phyloP scores from a whole-genome alignment of 2,113 vertebrate genomes.

The Zosterops borbonicus region DNA sequence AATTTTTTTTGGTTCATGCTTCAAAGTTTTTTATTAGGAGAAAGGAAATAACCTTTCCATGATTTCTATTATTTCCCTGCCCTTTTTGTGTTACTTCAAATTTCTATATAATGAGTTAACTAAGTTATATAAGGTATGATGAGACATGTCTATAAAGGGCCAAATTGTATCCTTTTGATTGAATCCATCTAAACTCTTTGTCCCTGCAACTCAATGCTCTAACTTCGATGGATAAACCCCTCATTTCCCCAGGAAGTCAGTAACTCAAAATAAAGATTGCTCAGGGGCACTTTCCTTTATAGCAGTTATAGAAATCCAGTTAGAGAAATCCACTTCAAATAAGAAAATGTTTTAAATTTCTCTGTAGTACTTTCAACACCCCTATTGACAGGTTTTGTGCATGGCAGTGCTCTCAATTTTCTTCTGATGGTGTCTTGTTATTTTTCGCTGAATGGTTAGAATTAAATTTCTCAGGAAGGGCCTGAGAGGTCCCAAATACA shows the following conservation, averaged over 20 bases:
- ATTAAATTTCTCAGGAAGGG: neutral
- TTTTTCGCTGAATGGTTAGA: neutral
- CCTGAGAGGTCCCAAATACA: neutral
- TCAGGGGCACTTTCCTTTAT: neutral
- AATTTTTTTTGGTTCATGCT: neutral
- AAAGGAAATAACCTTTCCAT: neutral
- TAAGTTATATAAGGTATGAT: neutral
- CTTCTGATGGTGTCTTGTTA: neutral
- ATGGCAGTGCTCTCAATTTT: neutral
- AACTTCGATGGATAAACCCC: neutral
- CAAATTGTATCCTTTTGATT: neutral
- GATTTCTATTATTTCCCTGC: neutral
- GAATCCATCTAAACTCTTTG: neutral
- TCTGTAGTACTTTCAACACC: neutral
- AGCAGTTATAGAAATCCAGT: neutral
- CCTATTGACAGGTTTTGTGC: neutral
- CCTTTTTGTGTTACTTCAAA: neutral
- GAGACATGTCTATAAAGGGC: neutral
- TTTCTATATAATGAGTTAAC: neutral
- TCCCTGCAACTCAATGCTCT: neutral
- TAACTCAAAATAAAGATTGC: neutral
- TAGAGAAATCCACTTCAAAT: neutral
- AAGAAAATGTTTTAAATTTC: neutral
- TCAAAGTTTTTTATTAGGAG: neutral
- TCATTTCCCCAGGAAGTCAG: neutral